Evolutionary conservation across 2,888 invertebrate species (phyloP).

Genomic region (Gibbula magus): DNA sequence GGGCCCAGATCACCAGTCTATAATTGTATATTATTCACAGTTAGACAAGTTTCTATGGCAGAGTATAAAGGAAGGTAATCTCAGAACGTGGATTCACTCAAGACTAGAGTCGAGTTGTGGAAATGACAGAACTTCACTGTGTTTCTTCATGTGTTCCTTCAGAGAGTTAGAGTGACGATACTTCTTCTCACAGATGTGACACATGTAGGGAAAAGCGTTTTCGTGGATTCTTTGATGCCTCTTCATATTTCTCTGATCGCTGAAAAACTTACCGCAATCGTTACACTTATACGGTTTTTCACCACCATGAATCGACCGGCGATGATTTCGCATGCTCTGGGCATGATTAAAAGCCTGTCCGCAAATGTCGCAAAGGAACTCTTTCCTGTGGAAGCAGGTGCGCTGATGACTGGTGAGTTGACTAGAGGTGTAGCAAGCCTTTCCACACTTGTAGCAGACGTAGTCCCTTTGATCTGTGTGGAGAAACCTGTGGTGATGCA

Average conservation of each 20-base stretch:
- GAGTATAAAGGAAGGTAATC: too few relatives aligned
- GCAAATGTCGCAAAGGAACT: constrained; percentile 55
- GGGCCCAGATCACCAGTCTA: too few relatives aligned
- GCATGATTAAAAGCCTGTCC: constrained; percentile 48
- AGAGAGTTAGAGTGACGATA: constrained; percentile 63
- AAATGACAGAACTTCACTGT: constrained; percentile 38
- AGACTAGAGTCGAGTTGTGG: too few relatives aligned
- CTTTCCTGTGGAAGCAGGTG: constrained; percentile 49
- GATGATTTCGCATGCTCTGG: constrained; percentile 41
- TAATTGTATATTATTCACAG: too few relatives aligned
- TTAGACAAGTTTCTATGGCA: too few relatives aligned
- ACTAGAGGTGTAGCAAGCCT: constrained; percentile 54
- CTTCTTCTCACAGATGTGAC: constrained; percentile 56
- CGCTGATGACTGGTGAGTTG: constrained; percentile 52
- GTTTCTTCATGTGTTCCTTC: constrained; percentile 52
- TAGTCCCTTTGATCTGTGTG: constrained; percentile 53
- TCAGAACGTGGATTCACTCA: too few relatives aligned
- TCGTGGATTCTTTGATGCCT: constrained; percentile 61
- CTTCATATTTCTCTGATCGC: constrained; percentile 55
- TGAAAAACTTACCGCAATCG: constrained; percentile 47
- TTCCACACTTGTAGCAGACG: constrained; percentile 52
- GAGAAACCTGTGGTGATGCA: constrained; percentile 53
- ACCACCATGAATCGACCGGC: constrained; percentile 44
- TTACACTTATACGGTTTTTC: constrained; percentile 45
- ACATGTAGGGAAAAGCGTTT: constrained; percentile 56